Base-by-base conservation (phyloP, 2,888 invertebrate genomes). In the Spicauda simplicius region DNA sequence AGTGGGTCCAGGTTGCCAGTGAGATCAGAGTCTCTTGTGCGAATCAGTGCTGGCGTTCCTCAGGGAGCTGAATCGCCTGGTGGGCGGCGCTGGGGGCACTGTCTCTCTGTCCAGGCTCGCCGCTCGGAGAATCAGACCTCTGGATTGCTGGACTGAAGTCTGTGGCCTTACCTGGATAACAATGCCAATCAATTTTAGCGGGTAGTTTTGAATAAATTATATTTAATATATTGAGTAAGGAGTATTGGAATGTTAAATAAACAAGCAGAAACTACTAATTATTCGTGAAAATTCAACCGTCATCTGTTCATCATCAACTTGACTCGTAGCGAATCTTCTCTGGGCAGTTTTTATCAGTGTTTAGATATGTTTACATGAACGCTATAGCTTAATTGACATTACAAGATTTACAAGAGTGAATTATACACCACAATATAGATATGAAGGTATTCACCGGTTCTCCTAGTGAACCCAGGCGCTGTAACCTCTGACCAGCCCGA, bases 11-110 rank as follows among this genome's bases (percentile, higher is more conserved):
- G 16, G 54, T 45, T 50, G 77, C 77, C 76, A 81, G 79, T 75
- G 81, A 87, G 92, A 93, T 93, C 93, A 93, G 87, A 93, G 93
- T 83, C 87, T 87, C 79, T 93, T 91, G 41, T 91, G 91, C 0
- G 90, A 86, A 74, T 89, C 90, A 1, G 85, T 85, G 76, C 90
- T 90, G 66, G 91, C 78, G 71, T 90, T 91, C 77, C 90, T 91
- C 64, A 90, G 81, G 69, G 92, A 90, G 45, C 88, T 87, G 68
- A 88, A 89, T 30, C 90, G 79, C 30, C 86, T 81, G 3, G 85
- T 71, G 14, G 79, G 87, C 0, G 87, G 72, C 1, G 84, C 73
- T 6, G 86, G 73, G 4, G 86, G 79, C 0, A 84, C 73, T 1
- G 84, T 82, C 56, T 85, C 91, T 0, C 92, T 84, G 75, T 93